Base-by-base conservation (phyloP, 2,888 invertebrate genomes). In the Acleris sparsana region DNA sequence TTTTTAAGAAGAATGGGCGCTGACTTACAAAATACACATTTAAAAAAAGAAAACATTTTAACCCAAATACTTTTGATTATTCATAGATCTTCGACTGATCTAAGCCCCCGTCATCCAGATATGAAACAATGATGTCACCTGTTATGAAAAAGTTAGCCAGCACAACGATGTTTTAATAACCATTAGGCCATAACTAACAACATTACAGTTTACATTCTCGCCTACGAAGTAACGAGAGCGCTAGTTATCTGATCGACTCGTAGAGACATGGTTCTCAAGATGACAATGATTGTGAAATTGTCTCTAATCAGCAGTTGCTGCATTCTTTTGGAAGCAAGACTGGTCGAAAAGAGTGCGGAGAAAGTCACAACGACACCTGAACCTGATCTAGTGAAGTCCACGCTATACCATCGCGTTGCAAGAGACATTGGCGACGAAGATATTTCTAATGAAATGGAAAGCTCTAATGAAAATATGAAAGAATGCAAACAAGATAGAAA, bases 161-260 rank as follows among this genome's bases (percentile, higher is more conserved):
- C 11, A 57, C 57, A 57, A n/a, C 75, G 77, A 81, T 86, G 83
- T 86, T 78, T 79, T 69, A 66, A 72, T 72, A 73, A 71, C 75
- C 71, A 69, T 64, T 71, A 72, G 73, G 79, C 75, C 81, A 77
- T 75, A 81, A 83, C 77, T 80, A 76, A 80, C 79, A 87, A 86
- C 87, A 86, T 75, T 69, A 63, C 70, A 82, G 85, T 85, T 87
- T 84, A 85, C 85, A 75, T 87, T 85, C 73, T 74, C 71, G 74
- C 67, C 73, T 77, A 72, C 75, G 75, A 75, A 77, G 82, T 74
- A 73, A 72, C 69, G 71, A 73, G 75, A 70, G 66, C 61, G 69
- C 74, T 85, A 89, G 86, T 89, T 75, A 70, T 60, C 63, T 53
- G 70, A 72, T 62, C 70, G 72, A 67, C 72, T 63, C 68, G 63